Base-by-base conservation (phyloP, 2,113 vertebrate genomes). In the Mesocricetus auratus region DNA sequence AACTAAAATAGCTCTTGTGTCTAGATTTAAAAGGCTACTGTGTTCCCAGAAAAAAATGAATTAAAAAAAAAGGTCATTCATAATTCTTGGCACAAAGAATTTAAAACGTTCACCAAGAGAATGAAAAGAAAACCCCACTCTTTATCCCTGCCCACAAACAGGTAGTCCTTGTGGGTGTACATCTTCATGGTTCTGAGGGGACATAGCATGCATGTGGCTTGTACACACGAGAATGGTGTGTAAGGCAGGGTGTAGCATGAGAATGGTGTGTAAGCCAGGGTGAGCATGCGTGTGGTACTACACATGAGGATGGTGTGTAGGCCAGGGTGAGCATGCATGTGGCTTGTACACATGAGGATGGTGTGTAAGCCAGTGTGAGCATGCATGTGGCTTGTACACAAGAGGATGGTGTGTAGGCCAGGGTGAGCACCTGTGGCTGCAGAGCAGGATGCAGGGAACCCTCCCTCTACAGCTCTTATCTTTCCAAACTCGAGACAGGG, bases 61-160 rank as follows among this genome's bases (percentile, higher is more conserved):
- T 33, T 6, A 56, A 56, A 13, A 16, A 64, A 79, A 88, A 85
- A 19, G 5, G 64, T 17, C 24, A 89, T 47, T 78, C 39, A 89
- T 6, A 86, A 78, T 73, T 79, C 62, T 50, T 89, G 24, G 33
- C 50, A n/a, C 71, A n/a, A 56, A 90, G 47, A 47, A 2, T 16
- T 64, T 87, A 93, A 93, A 91, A 33, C 3, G 42, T 82, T 77
- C 15, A 86, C 58, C 16, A 82, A 82, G 36, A 94, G 10, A 92
- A 39, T 42, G 13, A 39, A n/a, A 53, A 21, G 50, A 69, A 89
- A 42, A 89, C 11, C 12, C 13, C 3, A 31, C 69, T 60, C 26
- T 58, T n/a, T 58, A 29, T 36, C 13, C 50, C 33, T 0, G 2
- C 3, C 45, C 33, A 64, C 56, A 19, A 74, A 75, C 71, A 77